Base-by-base conservation (phyloP, 1,140 invertebrate species). In the Homarus americanus region DNA sequence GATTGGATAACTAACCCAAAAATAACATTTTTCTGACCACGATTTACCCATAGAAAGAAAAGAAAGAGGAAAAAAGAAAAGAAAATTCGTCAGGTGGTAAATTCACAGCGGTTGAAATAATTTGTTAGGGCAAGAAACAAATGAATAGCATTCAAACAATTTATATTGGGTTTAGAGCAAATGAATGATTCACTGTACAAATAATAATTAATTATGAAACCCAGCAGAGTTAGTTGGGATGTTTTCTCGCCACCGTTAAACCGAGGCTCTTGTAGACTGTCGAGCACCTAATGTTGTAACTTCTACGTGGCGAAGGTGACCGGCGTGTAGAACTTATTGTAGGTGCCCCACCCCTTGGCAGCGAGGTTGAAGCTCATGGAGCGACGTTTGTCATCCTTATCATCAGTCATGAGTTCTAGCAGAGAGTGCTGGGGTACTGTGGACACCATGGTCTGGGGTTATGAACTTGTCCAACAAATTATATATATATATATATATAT, bases 261-360 rank as follows among this genome's bases (percentile, higher is more conserved):
- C 41, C 32, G n/a, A 53, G 83, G 49, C 83, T n/a, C 53, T 63
- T 63, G 49, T 34, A 82, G 40, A 73, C n/a, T 85, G 63, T 41
- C 36, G 69, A 41, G 2, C 69, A 75, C 41, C 36, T 32, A 9
- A 24, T 24, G 28, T 12, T 53, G 10, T 53, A 40, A 36, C 66
- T 40, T 75, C 44, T 75, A 85, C 66, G 87, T 83, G n/a, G 87
- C 80, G 72, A 90, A 84, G 80, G 80, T 76, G 20, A 90, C 38
- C 7, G 87, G 80, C 40, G 66, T 82, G 73, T 90, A 90, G 87
- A 83, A 83, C 44, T 83, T 90, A 53, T 83, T 84, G 80, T 90
- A 90, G 69, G 87, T 90, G 44, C 87, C 87, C 80, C 80, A 90
- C 32, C 87, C 87, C 87, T 90, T 90, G 72, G 87, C 87, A 9